A percentile compares a stretch with the other conserved stretches of the same genome.
Evolutionary conservation across 2,888 invertebrate species (phyloP).

Genomic region (Reticulitermes lucifugus): DNA sequence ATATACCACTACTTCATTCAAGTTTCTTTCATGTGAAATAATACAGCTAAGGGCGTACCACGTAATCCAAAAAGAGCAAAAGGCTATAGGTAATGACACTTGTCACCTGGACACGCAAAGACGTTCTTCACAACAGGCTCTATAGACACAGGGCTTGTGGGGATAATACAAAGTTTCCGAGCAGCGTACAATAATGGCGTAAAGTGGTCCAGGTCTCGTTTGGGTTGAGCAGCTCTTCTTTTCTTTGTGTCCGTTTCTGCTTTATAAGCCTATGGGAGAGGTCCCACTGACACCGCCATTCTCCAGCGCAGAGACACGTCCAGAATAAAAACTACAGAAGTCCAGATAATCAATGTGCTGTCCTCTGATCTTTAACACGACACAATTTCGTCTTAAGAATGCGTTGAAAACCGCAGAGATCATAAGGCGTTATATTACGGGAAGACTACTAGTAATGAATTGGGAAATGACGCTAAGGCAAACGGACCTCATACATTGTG

Average conservation of each 20-base stretch:
- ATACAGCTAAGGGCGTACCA: slow-evolving; percentile 12
- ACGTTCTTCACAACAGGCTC: not conserved
- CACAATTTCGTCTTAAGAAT: too few relatives aligned
- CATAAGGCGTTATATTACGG: too few relatives aligned
- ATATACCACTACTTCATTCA: slow-evolving; percentile 34
- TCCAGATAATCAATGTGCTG: not conserved
- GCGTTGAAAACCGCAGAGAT: too few relatives aligned
- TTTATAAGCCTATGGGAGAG: slow-evolving; percentile 5
- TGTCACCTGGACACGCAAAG: slow-evolving; percentile 42
- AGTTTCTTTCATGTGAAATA: slow-evolving; percentile 41
- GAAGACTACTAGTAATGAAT: too few relatives aligned
- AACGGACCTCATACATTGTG: too few relatives aligned
- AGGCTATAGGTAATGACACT: slow-evolving; percentile 43
- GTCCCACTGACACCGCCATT: not conserved
- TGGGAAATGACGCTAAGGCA: too few relatives aligned
- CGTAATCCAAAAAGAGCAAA: slow-evolving; percentile 24
- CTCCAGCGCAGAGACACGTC: not conserved
- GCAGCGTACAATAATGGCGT: slow-evolving; percentile 34
- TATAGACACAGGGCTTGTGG: slow-evolving; percentile 7
- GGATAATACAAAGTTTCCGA: slow-evolving; percentile 36
- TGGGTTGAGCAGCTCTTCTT: slow-evolving; percentile 19
- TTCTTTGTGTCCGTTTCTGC: slow-evolving; percentile 23
- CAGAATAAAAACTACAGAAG: not conserved
- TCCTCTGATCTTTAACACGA: too few relatives aligned
- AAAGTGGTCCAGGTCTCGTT: slow-evolving; percentile 41